These are phyloP conservation scores for Indicator indicator DNA, from an alignment of 2,113 vertebrate genomes.

Conservation along the genomic window DNA sequence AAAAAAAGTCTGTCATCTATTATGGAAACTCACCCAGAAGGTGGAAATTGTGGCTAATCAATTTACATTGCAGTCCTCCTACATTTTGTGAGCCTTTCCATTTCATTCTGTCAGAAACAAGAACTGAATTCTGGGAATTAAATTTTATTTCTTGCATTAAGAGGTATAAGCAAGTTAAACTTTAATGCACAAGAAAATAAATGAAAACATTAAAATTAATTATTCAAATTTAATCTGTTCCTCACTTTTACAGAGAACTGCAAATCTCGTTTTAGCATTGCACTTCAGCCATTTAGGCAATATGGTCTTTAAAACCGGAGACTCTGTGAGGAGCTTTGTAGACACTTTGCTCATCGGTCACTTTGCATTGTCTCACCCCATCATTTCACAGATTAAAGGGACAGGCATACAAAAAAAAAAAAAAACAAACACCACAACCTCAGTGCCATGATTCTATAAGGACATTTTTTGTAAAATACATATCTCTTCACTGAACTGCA, in stretches of 20 bases:
- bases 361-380: not conserved
- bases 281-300: constrained; percentile 45
- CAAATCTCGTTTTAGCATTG: constrained; percentile 48
- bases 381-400: constrained; percentile 24
- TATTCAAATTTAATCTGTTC: constrained; percentile 78
- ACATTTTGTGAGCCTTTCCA: not conserved
- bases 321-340: not conserved
- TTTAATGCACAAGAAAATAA: constrained; percentile 71
- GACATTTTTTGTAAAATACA: not conserved
- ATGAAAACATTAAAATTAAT: constrained; percentile 81
- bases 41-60: not conserved
- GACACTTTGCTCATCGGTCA: constrained; percentile 42
- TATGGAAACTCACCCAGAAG: not conserved
- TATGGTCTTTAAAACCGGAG: constrained; percentile 48
- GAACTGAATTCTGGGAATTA: constrained; percentile 55
- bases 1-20: not conserved
- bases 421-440: not conserved
- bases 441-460: not conserved
- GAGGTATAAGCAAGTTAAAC: constrained; percentile 72
- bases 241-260: constrained; percentile 52
- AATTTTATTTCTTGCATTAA: constrained; percentile 55
- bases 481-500: not conserved
- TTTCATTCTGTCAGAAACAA: constrained; percentile 34
- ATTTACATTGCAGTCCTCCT: not conserved
- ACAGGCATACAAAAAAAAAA: not conserved